A percentile compares a stretch with the other conserved stretches of the same genome.
phyloP scores from a whole-genome alignment of 2,113 vertebrate species.

The Sardina pilchardus region DNA sequence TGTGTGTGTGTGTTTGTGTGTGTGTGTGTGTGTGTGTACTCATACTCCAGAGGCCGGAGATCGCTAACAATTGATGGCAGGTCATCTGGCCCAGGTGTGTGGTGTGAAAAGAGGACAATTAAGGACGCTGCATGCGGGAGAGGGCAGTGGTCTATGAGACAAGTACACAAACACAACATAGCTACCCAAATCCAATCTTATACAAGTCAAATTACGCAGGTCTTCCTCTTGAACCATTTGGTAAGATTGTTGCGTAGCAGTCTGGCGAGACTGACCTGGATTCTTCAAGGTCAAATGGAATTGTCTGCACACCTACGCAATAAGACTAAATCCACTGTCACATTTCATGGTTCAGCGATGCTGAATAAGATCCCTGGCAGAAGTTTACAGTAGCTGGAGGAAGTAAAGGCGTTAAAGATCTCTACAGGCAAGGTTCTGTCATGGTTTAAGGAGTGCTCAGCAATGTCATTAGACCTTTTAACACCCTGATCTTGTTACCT shows the following conservation, averaged over 20 bases:
- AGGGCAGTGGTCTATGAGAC: not conserved
- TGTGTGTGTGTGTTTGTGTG: not conserved
- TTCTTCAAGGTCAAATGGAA: constrained; percentile 1
- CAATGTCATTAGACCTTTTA: not conserved
- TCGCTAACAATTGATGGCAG: not conserved
- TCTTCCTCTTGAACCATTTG: not conserved
- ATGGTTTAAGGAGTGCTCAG: not conserved
- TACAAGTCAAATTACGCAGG: not conserved
- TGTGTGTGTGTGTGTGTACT: not conserved
- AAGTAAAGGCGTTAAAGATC: not conserved
- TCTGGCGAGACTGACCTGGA: not conserved
- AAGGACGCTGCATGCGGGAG: not conserved
- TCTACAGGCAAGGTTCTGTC: not conserved
- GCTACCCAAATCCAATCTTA: not conserved
- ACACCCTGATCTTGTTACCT: constrained; percentile 8
- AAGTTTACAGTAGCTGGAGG: not conserved
- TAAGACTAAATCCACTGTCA: not conserved
- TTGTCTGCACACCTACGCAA: not conserved
- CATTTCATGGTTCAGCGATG: not conserved
- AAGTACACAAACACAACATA: not conserved
- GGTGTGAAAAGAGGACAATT: not conserved
- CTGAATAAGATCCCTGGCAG: not conserved
- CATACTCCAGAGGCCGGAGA: not conserved
- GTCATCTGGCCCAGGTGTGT: not conserved
- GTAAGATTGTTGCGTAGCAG: not conserved